These are phyloP conservation scores for Periophthalmus modestus DNA, from an alignment of 2,113 vertebrate species.

Conservation along the genomic window DNA sequence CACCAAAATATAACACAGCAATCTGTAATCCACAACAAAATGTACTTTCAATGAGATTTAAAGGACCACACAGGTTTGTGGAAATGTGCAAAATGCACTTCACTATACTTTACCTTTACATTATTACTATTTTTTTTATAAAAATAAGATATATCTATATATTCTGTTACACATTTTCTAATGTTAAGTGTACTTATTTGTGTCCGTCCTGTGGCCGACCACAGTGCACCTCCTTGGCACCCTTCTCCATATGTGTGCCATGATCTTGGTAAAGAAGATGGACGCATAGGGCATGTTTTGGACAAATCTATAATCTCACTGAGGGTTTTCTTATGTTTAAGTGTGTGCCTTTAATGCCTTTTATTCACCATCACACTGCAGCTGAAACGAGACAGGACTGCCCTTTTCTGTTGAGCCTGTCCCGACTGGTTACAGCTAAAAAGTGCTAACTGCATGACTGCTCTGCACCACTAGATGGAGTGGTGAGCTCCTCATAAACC, in stretches of 20 bases:
- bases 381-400: background rate
- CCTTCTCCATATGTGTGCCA: background rate
- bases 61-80: slow-evolving; percentile 51
- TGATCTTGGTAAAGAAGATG: background rate
- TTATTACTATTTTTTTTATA: too few relatives aligned
- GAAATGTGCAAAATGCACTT: background rate
- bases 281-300: too few relatives aligned
- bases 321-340: too few relatives aligned
- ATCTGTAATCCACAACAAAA: slow-evolving; percentile 30
- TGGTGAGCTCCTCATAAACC: slow-evolving; percentile 9
- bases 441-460: background rate
- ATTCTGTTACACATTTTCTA: too few relatives aligned
- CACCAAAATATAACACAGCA: slow-evolving; percentile 4
- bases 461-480: background rate
- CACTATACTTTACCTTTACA: background rate
- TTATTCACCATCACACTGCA: background rate
- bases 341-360: background rate
- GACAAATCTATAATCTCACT: too few relatives aligned
- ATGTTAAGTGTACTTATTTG: background rate
- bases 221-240: background rate
- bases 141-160: too few relatives aligned
- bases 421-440: background rate
- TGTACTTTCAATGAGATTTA: slow-evolving; percentile 34
- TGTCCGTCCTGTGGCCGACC: background rate
- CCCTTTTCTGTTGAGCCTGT: background rate